Percentiles rank a stretch among this genome's conserved stretches.
Evolutionary conservation across 2,888 invertebrate species (phyloP).

Genomic region (Colostygia pectinataria): DNA sequence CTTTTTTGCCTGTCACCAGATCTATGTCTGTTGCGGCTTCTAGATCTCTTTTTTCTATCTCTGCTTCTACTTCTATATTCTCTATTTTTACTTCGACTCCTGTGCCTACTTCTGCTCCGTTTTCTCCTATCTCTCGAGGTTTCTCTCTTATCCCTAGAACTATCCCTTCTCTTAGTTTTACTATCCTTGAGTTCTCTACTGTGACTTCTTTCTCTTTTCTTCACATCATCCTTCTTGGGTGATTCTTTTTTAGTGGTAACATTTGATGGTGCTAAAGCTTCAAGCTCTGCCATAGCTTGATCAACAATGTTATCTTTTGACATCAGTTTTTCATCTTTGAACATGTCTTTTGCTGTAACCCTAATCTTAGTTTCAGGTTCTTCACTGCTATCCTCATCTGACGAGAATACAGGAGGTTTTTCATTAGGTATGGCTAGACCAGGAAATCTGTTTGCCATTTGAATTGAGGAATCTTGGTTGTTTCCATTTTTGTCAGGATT

Average conservation of each 20-base stretch:
- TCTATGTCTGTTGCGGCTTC: constrained; percentile 40
- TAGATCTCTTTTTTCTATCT: constrained; percentile 48
- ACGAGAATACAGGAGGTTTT: constrained; percentile 69
- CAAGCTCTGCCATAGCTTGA: constrained; percentile 92
- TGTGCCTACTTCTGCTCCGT: constrained; percentile 49
- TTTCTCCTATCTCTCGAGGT: constrained; percentile 53
- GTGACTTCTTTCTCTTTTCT: constrained; percentile 50
- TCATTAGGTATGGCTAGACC: constrained; percentile 92
- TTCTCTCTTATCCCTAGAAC: constrained; percentile 53
- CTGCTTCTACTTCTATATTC: constrained; percentile 50
- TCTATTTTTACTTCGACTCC: constrained; percentile 44
- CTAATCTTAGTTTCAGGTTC: constrained; percentile 60
- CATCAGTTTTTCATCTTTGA: constrained; percentile 60
- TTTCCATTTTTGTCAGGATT: constrained; percentile 45
- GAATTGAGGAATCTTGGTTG: constrained; percentile 65
- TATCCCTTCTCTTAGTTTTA: constrained; percentile 47
- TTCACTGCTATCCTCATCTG: constrained; percentile 57
- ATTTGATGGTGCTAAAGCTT: constrained; percentile 90
- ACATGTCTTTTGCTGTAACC: constrained; percentile 70
- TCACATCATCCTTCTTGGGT: constrained; percentile 43
- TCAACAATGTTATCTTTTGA: constrained; percentile 83
- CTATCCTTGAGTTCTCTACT: constrained; percentile 52
- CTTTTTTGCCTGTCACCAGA: constrained; percentile 36
- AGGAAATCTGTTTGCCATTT: constrained; percentile 88
- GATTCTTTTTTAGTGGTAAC: constrained; percentile 41